Percentiles rank a stretch among this genome's conserved stretches.
Evolutionary conservation across 2,113 vertebrate species (phyloP).

Genomic region (Labrus mixtus): DNA sequence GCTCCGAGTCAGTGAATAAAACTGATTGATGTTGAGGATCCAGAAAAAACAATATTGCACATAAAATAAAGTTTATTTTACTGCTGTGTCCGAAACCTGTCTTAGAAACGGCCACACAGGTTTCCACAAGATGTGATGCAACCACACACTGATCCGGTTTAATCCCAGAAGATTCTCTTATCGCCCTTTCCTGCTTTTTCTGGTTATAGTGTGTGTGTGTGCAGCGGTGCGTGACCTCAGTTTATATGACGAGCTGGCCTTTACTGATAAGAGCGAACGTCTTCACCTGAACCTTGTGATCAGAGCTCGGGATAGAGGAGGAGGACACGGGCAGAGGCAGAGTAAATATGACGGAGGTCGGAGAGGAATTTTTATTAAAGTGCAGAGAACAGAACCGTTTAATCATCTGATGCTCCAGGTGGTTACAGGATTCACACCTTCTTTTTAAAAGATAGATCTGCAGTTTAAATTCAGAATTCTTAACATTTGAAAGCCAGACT

Average conservation of each 20-base stretch:
- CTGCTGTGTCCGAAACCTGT: not conserved
- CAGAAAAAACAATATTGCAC: not conserved
- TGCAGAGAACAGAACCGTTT: constrained; percentile 3
- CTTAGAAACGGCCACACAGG: not conserved
- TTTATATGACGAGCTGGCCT: constrained; percentile 37
- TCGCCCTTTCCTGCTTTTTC: not conserved
- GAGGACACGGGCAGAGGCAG: constrained; percentile 8
- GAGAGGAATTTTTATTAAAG: constrained; percentile 30
- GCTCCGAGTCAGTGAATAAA: not conserved
- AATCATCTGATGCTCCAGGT: not conserved
- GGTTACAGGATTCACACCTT: not conserved
- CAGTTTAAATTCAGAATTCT: too few species aligned
- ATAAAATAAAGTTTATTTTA: too few species aligned
- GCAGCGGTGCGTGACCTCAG: constrained; percentile 23
- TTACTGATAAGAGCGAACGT: constrained; percentile 38
- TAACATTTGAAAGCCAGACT: too few species aligned
- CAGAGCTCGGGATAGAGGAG: constrained; percentile 8
- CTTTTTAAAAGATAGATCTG: too few species aligned
- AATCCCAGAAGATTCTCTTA: not conserved
- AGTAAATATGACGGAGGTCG: constrained; percentile 30
- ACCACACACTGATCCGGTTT: not conserved
- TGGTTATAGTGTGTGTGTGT: not conserved
- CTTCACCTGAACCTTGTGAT: constrained; percentile 34
- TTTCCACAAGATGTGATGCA: constrained; percentile 15
- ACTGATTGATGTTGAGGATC: not conserved